Percentiles rank a stretch among this genome's conserved stretches.
Conservation (phyloP, 2,113 vertebrate genomes). For the Chaetops frenatus region DNA sequence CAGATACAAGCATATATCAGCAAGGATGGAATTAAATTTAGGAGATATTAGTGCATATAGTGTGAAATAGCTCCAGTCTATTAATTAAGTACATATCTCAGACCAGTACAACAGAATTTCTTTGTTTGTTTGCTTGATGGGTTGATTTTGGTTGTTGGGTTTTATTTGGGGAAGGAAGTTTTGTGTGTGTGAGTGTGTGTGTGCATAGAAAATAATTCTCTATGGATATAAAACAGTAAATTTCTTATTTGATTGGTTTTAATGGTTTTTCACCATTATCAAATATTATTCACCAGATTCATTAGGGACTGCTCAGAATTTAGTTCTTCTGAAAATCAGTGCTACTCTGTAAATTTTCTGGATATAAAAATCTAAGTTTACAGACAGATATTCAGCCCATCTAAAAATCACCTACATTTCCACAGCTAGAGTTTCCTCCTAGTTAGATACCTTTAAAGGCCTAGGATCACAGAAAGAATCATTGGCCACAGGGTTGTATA, state of each 20-base stretch:
- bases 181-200: not conserved
- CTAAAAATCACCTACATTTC: not conserved
- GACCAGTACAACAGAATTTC: not conserved
- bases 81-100: not conserved
- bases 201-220: not conserved
- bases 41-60: not conserved
- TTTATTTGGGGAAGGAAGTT: not conserved
- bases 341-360: not conserved
- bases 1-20: not conserved
- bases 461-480: not conserved
- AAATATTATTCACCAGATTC: not conserved
- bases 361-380: not conserved
- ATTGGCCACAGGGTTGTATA: not conserved
- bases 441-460: not conserved
- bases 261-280: not conserved
- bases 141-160: not conserved
- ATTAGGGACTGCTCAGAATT: not conserved
- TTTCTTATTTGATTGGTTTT: not conserved
- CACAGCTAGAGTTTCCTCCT: not conserved
- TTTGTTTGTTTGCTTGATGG: rapidly evolving
- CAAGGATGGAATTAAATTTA: not conserved
- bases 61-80: not conserved
- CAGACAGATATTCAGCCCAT: not conserved
- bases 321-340: not conserved
- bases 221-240: not conserved